A percentile compares a stretch with the other conserved stretches of the same genome.
Conservation (phyloP, 2,888 invertebrate species). For the Colletes collaris region DNA sequence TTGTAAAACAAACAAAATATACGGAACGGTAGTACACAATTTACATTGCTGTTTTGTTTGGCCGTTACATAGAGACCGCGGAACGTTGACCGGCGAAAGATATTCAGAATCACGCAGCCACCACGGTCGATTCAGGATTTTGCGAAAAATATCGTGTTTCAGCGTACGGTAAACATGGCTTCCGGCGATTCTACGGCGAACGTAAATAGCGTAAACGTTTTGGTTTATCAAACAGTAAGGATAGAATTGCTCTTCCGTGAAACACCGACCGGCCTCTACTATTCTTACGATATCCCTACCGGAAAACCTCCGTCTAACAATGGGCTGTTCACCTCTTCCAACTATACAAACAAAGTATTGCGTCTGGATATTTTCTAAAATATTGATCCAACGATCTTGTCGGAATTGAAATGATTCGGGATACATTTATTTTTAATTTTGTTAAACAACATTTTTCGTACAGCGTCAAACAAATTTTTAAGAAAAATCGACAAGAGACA, state of each 20-base stretch:
- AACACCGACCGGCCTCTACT: no score
- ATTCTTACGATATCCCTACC: no score
- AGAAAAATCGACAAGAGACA: no score
- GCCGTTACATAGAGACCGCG: slow-evolving; percentile 14
- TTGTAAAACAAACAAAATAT: slow-evolving; percentile 34
- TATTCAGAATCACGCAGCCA: slow-evolving; percentile 20
- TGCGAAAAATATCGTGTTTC: slow-evolving; percentile 38
- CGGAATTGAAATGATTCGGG: no score
- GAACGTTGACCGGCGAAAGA: slow-evolving; percentile 16
- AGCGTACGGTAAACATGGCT: slow-evolving; percentile 3
- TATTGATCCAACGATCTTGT: no score
- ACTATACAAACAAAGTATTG: no score
- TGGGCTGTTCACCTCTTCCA: no score
- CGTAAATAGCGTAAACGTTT: slow-evolving; percentile 10
- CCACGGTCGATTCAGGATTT: slow-evolving; percentile 16
- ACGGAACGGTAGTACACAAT: slow-evolving; percentile 16
- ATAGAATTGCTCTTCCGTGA: not conserved
- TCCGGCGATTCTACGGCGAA: slow-evolving; percentile 3
- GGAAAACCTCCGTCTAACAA: no score
- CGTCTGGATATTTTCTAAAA: no score
- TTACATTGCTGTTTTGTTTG: slow-evolving; percentile 40
- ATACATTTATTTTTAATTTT: no score
- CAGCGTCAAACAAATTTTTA: no score
- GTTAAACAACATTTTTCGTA: no score
- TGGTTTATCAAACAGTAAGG: slow-evolving; percentile 21